These are phyloP conservation scores for Oxycera nigricornis DNA, from an alignment of 2,888 invertebrate genomes.

Conservation along the genomic window DNA sequence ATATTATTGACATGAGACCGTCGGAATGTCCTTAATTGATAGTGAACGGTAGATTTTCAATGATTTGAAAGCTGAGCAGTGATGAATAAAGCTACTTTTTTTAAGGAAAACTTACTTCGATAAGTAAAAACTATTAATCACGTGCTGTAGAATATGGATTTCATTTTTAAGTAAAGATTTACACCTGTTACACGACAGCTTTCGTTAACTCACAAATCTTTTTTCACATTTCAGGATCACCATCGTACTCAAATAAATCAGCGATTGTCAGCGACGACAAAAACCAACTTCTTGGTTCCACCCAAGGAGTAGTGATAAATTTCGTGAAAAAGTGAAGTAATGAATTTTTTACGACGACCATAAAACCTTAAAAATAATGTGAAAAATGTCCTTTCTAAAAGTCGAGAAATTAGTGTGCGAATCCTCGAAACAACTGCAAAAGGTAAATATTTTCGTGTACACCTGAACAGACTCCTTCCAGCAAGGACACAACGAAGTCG, in stretches of 20 bases:
- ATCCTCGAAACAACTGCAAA: background rate
- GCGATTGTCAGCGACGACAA: background rate
- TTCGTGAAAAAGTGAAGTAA: background rate
- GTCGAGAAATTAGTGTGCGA: background rate
- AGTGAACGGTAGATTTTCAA: no score
- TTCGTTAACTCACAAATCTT: background rate
- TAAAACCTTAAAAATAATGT: slow-evolving; percentile 12
- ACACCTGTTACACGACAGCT: background rate
- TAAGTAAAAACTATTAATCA: no score
- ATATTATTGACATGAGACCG: no score
- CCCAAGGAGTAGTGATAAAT: background rate
- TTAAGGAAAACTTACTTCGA: no score
- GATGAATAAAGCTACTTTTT: no score
- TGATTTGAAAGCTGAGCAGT: no score
- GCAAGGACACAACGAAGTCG: background rate
- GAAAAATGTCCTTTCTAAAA: slow-evolving; percentile 28
- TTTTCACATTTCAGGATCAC: background rate
- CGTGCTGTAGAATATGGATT: no score
- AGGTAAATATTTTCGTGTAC: slow-evolving; percentile 14
- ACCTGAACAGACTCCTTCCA: background rate
- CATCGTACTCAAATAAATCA: background rate
- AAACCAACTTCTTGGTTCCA: background rate
- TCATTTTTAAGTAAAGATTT: no score
- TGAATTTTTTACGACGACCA: slow-evolving; percentile 16
- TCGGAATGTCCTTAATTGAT: no score